These are phyloP conservation scores for Andrena trimmerana DNA, from an alignment of 2,888 invertebrate species.

Conservation along the genomic window DNA sequence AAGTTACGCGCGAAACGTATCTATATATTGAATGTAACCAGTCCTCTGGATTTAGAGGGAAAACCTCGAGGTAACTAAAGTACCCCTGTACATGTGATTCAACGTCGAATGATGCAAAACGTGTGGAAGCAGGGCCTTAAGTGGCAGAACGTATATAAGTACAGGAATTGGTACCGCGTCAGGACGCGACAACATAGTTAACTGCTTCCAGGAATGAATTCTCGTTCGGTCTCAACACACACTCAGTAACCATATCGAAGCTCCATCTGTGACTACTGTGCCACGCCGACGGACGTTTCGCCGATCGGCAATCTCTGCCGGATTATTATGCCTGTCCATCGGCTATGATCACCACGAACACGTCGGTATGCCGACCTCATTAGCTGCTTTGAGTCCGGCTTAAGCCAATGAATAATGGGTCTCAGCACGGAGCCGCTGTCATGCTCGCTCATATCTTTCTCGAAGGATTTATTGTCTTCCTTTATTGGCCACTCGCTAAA, in stretches of 20 bases:
- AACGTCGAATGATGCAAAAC: conserved; percentile 50
- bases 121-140: conserved; percentile 42
- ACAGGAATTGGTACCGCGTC: conserved; percentile 71
- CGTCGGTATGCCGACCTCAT: conserved; percentile 75
- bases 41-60: not conserved
- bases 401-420: conserved; percentile 72
- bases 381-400: conserved; percentile 68
- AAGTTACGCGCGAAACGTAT: too few species aligned
- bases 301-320: conserved; percentile 74
- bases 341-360: conserved; percentile 70
- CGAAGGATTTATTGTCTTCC: conserved; percentile 69
- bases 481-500: conserved; percentile 60
- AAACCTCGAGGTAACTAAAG: too few species aligned
- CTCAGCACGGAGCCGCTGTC: conserved; percentile 54
- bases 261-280: conserved; percentile 75
- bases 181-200: conserved; percentile 73
- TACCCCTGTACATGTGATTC: conserved; percentile 14
- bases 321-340: conserved; percentile 77
- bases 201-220: conserved; percentile 76
- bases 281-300: conserved; percentile 72
- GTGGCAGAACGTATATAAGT: conserved; percentile 50
- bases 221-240: conserved; percentile 63
- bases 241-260: conserved; percentile 70
- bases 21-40: too few species aligned
- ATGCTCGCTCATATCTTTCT: conserved; percentile 67